A percentile compares a stretch with the other conserved stretches of the same genome.
phyloP scores from a whole-genome alignment of 2,888 invertebrate species.

The Orgyia antiqua region DNA sequence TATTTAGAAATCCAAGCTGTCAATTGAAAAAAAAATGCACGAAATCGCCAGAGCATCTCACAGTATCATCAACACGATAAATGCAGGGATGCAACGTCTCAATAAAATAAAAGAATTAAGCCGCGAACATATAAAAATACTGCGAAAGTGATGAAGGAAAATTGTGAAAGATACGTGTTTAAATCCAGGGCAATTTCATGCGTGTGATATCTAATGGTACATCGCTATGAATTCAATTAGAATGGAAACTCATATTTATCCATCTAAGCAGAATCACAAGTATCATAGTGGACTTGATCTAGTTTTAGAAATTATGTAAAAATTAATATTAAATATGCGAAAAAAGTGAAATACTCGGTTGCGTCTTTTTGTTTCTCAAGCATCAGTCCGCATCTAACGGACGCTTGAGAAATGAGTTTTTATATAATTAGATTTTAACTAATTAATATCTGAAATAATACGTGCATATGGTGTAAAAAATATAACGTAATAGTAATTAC shows the following conservation, averaged over 20 bases:
- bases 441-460: background rate
- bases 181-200: constrained; percentile 5
- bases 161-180: constrained; percentile 8
- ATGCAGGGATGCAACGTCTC: too few relatives aligned
- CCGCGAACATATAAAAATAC: constrained; percentile 1
- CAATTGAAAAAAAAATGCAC: constrained; percentile 70
- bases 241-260: constrained; percentile 6
- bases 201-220: constrained; percentile 5
- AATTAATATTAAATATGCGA: background rate
- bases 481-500: too few relatives aligned
- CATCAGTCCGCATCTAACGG: background rate
- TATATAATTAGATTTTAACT: background rate
- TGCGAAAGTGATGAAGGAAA: constrained; percentile 1
- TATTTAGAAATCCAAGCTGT: constrained; percentile 73
- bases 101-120: too few relatives aligned
- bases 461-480: too few relatives aligned
- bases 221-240: constrained; percentile 4
- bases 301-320: background rate
- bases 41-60: constrained; percentile 65
- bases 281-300: background rate
- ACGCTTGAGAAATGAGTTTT: too few relatives aligned
- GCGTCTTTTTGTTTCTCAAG: background rate
- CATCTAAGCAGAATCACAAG: constrained; percentile 2
- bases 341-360: constrained; percentile 1
- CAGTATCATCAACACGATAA: constrained; percentile 33